phyloP scores from a whole-genome alignment of 2,888 invertebrate genomes.

The Xanthorhoe spadicearia region DNA sequence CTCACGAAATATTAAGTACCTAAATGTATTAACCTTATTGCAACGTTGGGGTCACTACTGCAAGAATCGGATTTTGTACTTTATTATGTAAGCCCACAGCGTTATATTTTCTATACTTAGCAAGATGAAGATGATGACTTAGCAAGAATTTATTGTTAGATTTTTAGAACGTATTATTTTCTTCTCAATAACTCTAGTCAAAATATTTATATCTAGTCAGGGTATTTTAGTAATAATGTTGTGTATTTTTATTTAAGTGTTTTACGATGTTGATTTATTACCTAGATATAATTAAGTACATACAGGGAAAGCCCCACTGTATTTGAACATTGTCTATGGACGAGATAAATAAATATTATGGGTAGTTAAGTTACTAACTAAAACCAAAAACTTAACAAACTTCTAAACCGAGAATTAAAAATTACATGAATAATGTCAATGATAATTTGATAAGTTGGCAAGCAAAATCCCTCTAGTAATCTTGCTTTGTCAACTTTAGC shows the following conservation, averaged over 20 bases:
- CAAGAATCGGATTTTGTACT: background rate
- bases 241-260: slow-evolving; percentile 13
- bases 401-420: background rate
- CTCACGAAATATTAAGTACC: background rate
- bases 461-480: background rate
- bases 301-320: slow-evolving; percentile 29
- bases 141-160: background rate
- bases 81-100: background rate
- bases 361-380: too few relatives aligned
- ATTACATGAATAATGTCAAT: too few relatives aligned
- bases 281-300: slow-evolving; percentile 18
- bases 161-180: slow-evolving; percentile 6
- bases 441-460: too few relatives aligned
- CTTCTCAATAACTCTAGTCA: slow-evolving; percentile 11
- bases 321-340: background rate
- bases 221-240: slow-evolving; percentile 39
- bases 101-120: background rate
- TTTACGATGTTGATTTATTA: slow-evolving; percentile 8
- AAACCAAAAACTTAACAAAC: too few relatives aligned
- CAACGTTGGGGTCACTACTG: background rate
- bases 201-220: slow-evolving; percentile 35
- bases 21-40: too few relatives aligned
- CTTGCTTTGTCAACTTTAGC: background rate
- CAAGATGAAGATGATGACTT: too few relatives aligned
- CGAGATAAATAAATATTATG: slow-evolving; percentile 5